Base-by-base conservation (phyloP, 2,113 vertebrate species). In the Peromyscus polionotus region DNA sequence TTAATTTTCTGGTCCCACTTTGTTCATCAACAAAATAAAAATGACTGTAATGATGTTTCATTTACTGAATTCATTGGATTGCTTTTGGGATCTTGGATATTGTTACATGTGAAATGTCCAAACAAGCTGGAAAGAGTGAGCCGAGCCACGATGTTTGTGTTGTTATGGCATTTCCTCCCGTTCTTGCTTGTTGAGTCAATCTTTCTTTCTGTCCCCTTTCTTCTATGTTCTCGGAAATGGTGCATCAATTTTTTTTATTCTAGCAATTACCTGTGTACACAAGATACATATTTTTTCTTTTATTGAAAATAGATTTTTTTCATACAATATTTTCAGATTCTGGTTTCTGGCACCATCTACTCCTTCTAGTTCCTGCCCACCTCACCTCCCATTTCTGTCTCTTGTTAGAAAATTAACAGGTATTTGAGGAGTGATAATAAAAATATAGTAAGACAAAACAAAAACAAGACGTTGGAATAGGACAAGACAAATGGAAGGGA, bases 21-120 rank as follows among this genome's bases (percentile, higher is more conserved):
- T 95, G 36, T 89, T 92, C 86, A 80, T 28, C 13, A 95, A 51
- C 36, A 94, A 87, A 75, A 70, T 63, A n/a, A 26, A 48, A 65
- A 45, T 0, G 12, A 61, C 22, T 84, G 1, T 26, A 79, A 84
- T 54, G 57, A 45, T 22, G 13, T 33, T 83, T 59, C 57, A 36
- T 51, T 95, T 57, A 63, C 2, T 31, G 36, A 70, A 33, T 20
- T 95, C 45, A 68, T 1, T 39, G 57, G 70, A 3, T 91, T 72
- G 11, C 10, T 94, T 20, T 54, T 67, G 24, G 5, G 42, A 70
- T 70, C 42, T 93, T 39, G 17, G 33, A 83, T 57, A 91, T 59
- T 48, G 33, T 33, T 61, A 28, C 20, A 88, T 42, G 12, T 39
- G 61, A 86, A 67, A 24, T 31, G 13, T 65, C 2, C 70, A 83